Conservation (phyloP, 2,888 invertebrate genomes). For the Pseudococcus longispinus region DNA sequence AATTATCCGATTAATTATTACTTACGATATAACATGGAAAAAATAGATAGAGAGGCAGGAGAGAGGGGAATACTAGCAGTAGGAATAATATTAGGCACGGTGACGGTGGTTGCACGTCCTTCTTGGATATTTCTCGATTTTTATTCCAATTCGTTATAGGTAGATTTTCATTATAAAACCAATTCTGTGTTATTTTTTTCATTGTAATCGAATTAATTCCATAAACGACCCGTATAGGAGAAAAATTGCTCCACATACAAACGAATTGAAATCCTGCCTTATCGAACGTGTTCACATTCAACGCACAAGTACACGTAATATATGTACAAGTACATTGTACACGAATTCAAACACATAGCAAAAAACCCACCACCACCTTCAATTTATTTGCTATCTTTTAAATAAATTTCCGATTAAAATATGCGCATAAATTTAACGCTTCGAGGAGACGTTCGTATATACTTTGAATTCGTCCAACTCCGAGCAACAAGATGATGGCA, state of each 20-base stretch:
- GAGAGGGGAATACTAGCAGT: not conserved
- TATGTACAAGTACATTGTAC: not conserved
- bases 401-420: not conserved
- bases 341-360: not conserved
- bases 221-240: not conserved
- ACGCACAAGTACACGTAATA: not conserved
- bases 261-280: not conserved
- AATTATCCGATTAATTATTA: constrained; percentile 8
- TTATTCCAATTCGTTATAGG: not conserved
- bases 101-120: not conserved
- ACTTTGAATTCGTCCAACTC: not conserved
- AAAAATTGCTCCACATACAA: not conserved
- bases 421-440: constrained; percentile 16
- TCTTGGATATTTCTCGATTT: not conserved
- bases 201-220: not conserved
- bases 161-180: not conserved
- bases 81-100: not conserved
- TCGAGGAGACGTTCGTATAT: not conserved
- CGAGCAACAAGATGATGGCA: not conserved
- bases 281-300: not conserved
- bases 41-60: not conserved
- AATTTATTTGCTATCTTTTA: not conserved
- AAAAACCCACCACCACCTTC: not conserved
- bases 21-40: not conserved
- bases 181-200: not conserved